These are phyloP conservation scores for Cylindroiulus punctatus DNA, from an alignment of 2,888 invertebrate species.

Conservation along the genomic window DNA sequence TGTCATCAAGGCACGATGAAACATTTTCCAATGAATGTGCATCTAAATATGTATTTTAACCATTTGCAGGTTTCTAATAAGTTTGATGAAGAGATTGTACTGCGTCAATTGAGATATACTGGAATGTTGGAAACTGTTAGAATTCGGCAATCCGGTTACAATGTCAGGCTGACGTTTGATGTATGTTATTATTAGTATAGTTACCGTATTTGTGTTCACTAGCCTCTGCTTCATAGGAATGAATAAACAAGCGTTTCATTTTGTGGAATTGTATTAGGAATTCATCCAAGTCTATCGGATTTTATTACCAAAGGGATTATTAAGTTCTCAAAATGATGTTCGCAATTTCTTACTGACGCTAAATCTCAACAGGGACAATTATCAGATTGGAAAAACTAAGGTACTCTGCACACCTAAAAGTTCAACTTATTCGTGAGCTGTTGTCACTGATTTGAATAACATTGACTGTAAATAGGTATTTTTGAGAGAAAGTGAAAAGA, in stretches of 20 bases:
- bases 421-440: background rate
- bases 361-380: conserved; percentile 87
- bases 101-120: conserved; percentile 89
- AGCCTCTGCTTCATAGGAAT: background rate
- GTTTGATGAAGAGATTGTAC: conserved; percentile 93
- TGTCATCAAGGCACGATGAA: conserved; percentile 29
- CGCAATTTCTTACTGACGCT: conserved; percentile 83
- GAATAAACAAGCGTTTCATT: background rate
- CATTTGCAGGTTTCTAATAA: conserved; percentile 78
- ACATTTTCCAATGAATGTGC: background rate
- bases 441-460: conserved; percentile 39
- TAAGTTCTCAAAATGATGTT: conserved; percentile 86
- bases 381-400: conserved; percentile 88
- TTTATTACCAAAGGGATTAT: conserved; percentile 84
- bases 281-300: conserved; percentile 93
- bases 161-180: conserved; percentile 90
- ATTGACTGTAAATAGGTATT: conserved; percentile 71
- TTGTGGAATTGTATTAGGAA: conserved; percentile 69
- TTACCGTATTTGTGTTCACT: background rate
- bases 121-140: conserved; percentile 97
- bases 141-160: conserved; percentile 94
- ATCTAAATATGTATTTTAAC: background rate
- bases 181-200: conserved; percentile 61
- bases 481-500: conserved; percentile 92
- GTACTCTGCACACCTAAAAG: conserved; percentile 63